Evolutionary conservation across 2,888 invertebrate genomes (phyloP).

Genomic region (Habrosyne pyritoides): DNA sequence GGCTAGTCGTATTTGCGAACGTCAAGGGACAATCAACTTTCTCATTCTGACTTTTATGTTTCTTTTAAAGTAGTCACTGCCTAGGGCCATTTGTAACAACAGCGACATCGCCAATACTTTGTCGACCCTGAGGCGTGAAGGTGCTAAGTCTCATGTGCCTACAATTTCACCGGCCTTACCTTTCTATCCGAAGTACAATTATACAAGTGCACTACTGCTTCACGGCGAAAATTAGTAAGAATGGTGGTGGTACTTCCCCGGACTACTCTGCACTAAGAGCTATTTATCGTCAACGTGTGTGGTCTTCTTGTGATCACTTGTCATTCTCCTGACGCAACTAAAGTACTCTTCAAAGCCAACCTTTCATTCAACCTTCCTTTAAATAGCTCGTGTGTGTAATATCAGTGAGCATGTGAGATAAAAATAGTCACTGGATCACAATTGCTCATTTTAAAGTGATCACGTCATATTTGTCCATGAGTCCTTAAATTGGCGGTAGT

Average conservation of each 20-base stretch:
- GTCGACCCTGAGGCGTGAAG: too few relatives aligned
- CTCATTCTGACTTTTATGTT: not conserved
- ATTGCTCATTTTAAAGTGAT: slow-evolving; percentile 17
- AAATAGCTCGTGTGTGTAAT: not conserved
- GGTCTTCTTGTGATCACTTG: not conserved
- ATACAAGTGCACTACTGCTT: too few relatives aligned
- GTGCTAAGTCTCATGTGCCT: too few relatives aligned
- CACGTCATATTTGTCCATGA: slow-evolving; percentile 32
- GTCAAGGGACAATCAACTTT: not conserved
- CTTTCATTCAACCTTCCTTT: not conserved
- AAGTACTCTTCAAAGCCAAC: not conserved
- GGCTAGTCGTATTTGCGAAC: not conserved
- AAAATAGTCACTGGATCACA: not conserved
- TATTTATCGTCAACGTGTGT: not conserved
- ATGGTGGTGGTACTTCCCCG: too few relatives aligned
- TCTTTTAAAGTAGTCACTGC: too few relatives aligned
- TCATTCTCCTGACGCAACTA: not conserved
- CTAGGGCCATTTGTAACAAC: too few relatives aligned
- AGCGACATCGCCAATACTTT: too few relatives aligned
- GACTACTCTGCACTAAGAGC: too few relatives aligned
- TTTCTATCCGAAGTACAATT: too few relatives aligned
- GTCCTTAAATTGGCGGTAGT: slow-evolving; percentile 42
- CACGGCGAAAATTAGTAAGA: too few relatives aligned
- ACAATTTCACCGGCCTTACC: too few relatives aligned
- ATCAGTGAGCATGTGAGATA: not conserved